Conservation (phyloP, 2,113 vertebrate species). For the Oreochromis tanganicae region DNA sequence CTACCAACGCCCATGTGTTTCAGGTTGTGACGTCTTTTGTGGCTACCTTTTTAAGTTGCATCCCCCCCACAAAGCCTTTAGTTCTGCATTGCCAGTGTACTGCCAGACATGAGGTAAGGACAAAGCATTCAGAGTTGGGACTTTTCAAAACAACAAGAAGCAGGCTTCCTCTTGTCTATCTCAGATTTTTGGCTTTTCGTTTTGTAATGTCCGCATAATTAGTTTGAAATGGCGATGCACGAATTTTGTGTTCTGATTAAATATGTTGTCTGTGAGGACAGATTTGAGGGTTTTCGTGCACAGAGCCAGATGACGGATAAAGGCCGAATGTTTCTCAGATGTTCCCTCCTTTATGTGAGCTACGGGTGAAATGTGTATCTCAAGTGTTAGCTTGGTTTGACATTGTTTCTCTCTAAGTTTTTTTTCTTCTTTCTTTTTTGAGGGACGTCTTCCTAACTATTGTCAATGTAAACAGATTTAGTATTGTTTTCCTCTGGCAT, state of each 20-base stretch:
- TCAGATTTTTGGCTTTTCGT: background rate
- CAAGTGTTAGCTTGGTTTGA: constrained; percentile 27
- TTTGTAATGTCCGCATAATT: constrained; percentile 18
- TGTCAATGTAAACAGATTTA: constrained; percentile 40
- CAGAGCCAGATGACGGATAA: background rate
- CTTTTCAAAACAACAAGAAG: background rate
- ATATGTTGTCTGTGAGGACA: background rate
- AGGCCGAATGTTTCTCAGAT: constrained; percentile 7
- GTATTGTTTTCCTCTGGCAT: constrained; percentile 62
- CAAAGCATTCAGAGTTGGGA: background rate
- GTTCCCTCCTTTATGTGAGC: background rate
- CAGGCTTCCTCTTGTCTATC: background rate
- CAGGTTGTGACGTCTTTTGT: constrained; percentile 21
- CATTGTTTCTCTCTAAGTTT: background rate
- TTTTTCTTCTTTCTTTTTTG: constrained; percentile 11
- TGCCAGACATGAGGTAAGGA: constrained; percentile 23
- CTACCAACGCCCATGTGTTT: constrained; percentile 3
- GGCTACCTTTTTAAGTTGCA: constrained; percentile 17
- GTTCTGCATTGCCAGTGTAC: constrained; percentile 21
- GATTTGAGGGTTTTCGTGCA: background rate
- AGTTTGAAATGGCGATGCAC: constrained; percentile 11
- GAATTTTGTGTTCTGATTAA: background rate
- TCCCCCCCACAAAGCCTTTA: background rate
- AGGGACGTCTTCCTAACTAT: constrained; percentile 51
- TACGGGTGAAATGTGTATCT: constrained; percentile 17